Evolutionary conservation across 2,113 vertebrate species (phyloP), one percentile per base, ranked within the genome.

Genomic region (Numida meleagris): DNA sequence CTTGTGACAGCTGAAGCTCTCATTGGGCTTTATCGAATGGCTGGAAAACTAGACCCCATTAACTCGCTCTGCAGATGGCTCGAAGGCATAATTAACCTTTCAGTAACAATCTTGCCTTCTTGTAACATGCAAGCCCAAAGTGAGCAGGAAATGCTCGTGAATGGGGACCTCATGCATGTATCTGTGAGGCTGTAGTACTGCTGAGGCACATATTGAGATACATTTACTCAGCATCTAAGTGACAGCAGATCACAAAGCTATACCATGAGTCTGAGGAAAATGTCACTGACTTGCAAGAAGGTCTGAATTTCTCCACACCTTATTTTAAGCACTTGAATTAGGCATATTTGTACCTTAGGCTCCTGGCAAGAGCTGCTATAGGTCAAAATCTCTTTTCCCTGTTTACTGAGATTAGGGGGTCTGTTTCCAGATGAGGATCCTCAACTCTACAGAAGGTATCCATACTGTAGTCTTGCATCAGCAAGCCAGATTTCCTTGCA

Each of bases 1-100:
- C 5, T 51, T 20, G 5, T 0, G 1, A 3, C 0, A 0, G 19
- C 21, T 48, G 57, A 58, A 62, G 17, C 18, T 83, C 38, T 61
- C 65, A 67, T 48, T 65, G 25, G 43, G 23, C n/a, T 88, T 82
- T 71, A 18, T 53, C 45, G 38, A 71, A 62, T 36, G 50, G 13
- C 42, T 61, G 62, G 65, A 83, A 25, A 76, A 76, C n/a, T 75
- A 61, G 88, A 82, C 21, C 15, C 27, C 80, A 68, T 7, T 31
- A 88, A 55, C 36, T 55, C 67, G 82, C 17, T 36, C 76, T 38
- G 33, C 10, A 5, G 48, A 40, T 25, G 31, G 48, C 42, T 93
- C 71, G 42, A 76, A 82, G 72, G 34, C 10, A 45, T 21, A 43
- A 61, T 7, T 51, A n/a, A 4, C 45, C 62, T 76, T 51, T 42